Evolutionary conservation across 2,888 invertebrate species (phyloP).

Genomic region (Melanostoma mellinum): DNA sequence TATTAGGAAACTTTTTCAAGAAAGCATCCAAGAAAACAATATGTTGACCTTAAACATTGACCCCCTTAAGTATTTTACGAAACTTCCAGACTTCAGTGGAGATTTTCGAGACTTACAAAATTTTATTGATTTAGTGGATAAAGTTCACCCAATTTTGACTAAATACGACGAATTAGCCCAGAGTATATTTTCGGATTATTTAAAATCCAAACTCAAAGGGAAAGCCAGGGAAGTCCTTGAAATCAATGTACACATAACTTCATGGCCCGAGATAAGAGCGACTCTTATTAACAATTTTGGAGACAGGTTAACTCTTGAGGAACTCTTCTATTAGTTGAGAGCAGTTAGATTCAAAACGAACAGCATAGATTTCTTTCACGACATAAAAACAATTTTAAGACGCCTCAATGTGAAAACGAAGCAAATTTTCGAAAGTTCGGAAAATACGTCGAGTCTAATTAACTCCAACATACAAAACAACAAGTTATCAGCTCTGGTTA

Average conservation of each 20-base stretch:
- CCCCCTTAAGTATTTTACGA: too few relatives aligned
- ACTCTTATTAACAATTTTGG: conserved; percentile 3
- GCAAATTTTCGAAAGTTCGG: background rate
- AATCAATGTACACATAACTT: background rate
- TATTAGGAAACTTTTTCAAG: too few relatives aligned
- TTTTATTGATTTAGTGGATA: conserved; percentile 10
- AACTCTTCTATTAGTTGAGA: too few relatives aligned
- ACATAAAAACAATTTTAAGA: conserved; percentile 12
- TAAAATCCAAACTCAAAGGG: background rate
- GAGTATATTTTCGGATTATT: conserved; percentile 22
- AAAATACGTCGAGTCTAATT: too few relatives aligned
- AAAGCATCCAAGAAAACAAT: too few relatives aligned
- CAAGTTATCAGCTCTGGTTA: too few relatives aligned
- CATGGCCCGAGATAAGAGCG: conserved; percentile 12
- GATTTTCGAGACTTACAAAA: too few relatives aligned
- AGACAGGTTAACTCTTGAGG: background rate
- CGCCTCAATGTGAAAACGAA: conserved; percentile 2
- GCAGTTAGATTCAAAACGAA: background rate
- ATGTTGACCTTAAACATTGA: too few relatives aligned
- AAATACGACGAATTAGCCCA: conserved; percentile 14
- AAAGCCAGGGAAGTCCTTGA: background rate
- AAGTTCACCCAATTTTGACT: background rate
- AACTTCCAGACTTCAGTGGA: too few relatives aligned
- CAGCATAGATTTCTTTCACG: conserved; percentile 7
- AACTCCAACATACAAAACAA: too few relatives aligned